Percentiles rank a stretch among this genome's conserved stretches.
Evolutionary conservation across 2,888 invertebrate species (phyloP).

Genomic region (Esperia sulphurella): DNA sequence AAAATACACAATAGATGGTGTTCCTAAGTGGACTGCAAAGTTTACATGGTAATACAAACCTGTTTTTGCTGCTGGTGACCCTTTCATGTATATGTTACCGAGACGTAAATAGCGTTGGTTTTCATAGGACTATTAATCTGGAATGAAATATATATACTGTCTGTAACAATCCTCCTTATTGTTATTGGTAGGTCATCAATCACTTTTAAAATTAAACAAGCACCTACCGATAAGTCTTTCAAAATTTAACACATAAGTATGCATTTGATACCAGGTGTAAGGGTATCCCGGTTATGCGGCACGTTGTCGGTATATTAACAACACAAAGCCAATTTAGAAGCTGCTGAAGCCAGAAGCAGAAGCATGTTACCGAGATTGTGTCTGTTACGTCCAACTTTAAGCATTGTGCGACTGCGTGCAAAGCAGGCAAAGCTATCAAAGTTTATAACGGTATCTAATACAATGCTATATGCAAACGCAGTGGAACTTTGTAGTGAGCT

Average conservation of each 20-base stretch:
- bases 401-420: slow-evolving; percentile 32
- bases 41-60: too few species aligned
- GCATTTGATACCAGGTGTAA: slow-evolving; percentile 1
- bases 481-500: slow-evolving; percentile 29
- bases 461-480: slow-evolving; percentile 48
- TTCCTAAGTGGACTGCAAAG: too few species aligned
- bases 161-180: too few species aligned
- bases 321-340: slow-evolving; percentile 9
- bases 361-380: slow-evolving; percentile 36
- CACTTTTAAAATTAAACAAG: too few species aligned
- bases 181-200: too few species aligned
- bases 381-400: slow-evolving; percentile 30
- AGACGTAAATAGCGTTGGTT: too few species aligned
- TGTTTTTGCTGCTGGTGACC: too few species aligned
- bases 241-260: neutral
- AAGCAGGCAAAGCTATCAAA: slow-evolving; percentile 55
- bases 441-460: slow-evolving; percentile 55
- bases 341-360: slow-evolving; percentile 1
- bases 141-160: too few species aligned
- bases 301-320: slow-evolving; percentile 5
- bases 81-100: too few species aligned
- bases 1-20: too few species aligned
- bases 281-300: neutral
- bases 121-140: too few species aligned
- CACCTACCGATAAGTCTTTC: too few species aligned